These are phyloP conservation scores for Notolabrus celidotus DNA, from an alignment of 2,797 vertebrate species.

Conservation along the genomic window DNA sequence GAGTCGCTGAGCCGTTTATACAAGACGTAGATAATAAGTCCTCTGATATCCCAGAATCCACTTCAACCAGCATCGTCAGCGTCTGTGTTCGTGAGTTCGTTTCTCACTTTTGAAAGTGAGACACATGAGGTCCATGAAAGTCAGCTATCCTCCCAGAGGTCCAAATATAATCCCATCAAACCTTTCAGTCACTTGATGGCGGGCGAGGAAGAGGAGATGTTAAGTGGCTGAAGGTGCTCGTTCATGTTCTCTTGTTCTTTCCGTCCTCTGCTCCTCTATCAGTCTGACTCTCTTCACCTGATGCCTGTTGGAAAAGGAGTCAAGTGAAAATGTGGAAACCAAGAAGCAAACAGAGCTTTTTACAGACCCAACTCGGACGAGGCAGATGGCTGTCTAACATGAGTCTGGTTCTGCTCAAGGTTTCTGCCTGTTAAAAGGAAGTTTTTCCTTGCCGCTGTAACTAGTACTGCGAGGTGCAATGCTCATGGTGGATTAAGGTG, in stretches of 20 bases:
- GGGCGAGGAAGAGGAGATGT: slow-evolving; percentile 1
- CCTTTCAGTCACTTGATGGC: background rate
- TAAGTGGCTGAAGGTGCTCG: slow-evolving; percentile 25
- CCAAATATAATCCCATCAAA: slow-evolving; percentile 13
- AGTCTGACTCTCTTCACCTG: slow-evolving; percentile 59
- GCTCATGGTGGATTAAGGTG: no score
- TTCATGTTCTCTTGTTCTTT: slow-evolving; percentile 18
- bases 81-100: slow-evolving; percentile 5
- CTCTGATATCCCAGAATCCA: slow-evolving; percentile 38
- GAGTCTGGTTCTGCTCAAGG: no score
- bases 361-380: no score
- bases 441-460: no score
- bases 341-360: no score
- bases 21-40: slow-evolving; percentile 22
- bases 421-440: no score
- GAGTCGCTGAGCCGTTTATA: slow-evolving; percentile 46
- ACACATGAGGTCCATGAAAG: slow-evolving; percentile 18
- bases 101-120: background rate
- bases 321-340: background rate
- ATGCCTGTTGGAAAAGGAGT: slow-evolving; percentile 58
- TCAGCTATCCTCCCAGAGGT: slow-evolving; percentile 17
- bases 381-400: no score
- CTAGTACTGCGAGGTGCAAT: no score
- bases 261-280: slow-evolving; percentile 10
- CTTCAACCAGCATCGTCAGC: slow-evolving; percentile 7